Evolutionary conservation across 2,113 vertebrate species (phyloP), one percentile per base, ranked within the genome.

Genomic region (Jacana jacana): DNA sequence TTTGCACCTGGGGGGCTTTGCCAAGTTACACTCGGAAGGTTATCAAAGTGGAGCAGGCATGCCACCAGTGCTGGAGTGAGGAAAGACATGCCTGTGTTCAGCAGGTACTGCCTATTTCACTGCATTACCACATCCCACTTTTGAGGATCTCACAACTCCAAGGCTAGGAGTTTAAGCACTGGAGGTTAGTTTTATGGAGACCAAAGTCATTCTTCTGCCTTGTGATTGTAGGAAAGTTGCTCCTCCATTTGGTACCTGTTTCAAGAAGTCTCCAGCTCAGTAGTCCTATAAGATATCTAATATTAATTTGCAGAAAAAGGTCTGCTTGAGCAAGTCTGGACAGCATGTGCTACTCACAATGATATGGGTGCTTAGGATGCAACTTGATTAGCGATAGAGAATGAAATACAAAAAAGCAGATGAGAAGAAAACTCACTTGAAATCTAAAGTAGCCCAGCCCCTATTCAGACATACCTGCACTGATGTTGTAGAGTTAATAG

Each of bases 381-480:
- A 57, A 12, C 17, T 58, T 58, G 40, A 27, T 61, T 61, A 19
- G 5, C 77, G 39, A 9, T 4, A 14, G 71, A 79, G 70, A 52
- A 69, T 17, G 28, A 88, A 86, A 61, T 54, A 52, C 5, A 57
- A 61, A 37, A 77, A 80, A 83, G 63, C 39, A 82, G 42, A 42
- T 0, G 2, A 77, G 57, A 57, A 78, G 22, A 49, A 31, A 3
- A n/a, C 30, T 30, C 0, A 0, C 37, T 37, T 57, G 75, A 73
- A 57, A 75, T 89, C 37, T 49, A 49, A 39, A 66, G 19, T 40
- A 77, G 48, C 51, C 64, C 30, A 24, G 27, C 10, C 44, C 33
- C 63, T 72, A 3, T 23, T 24, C 35, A 60, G 27, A 17, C 39
- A 28, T 11, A 6, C 17, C 4, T 10, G 23, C 60, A 7, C 4